Conservation (phyloP, 2,113 vertebrate species). For the Ivindomyrus marchei region DNA sequence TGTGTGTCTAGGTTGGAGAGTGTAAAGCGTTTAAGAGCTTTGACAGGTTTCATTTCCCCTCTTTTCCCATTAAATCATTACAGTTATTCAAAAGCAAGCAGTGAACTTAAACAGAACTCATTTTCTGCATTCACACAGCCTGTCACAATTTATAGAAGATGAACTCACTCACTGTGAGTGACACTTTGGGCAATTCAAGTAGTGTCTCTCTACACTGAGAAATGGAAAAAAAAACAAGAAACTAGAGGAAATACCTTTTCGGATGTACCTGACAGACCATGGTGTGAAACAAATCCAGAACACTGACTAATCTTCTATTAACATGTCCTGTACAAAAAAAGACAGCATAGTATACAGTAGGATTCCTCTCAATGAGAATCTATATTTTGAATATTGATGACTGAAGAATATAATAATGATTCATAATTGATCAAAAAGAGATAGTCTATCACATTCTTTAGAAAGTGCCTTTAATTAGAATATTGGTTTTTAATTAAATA, state of each 20-base stretch:
- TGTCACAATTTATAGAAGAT: background rate
- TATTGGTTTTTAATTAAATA: slow-evolving; percentile 23
- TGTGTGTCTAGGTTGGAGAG: slow-evolving; percentile 2
- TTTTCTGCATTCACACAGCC: background rate
- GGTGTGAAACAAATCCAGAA: background rate
- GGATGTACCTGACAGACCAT: background rate
- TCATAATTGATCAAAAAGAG: slow-evolving; percentile 25
- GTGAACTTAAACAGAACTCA: slow-evolving; percentile 15
- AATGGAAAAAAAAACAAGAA: background rate
- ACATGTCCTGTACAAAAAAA: slow-evolving; percentile 21
- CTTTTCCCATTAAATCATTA: slow-evolving; percentile 17
- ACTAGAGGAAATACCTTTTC: background rate
- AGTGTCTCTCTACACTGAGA: background rate
- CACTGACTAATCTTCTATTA: background rate
- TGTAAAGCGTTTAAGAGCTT: slow-evolving; percentile 13
- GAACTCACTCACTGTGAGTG: background rate
- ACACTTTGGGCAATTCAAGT: background rate
- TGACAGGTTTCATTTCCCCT: slow-evolving; percentile 16
- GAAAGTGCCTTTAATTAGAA: slow-evolving; percentile 40
- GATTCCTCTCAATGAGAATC: slow-evolving; percentile 27
- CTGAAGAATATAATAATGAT: slow-evolving; percentile 23
- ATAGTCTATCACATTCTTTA: slow-evolving; percentile 40
- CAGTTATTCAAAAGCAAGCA: slow-evolving; percentile 24
- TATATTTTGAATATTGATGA: slow-evolving; percentile 30
- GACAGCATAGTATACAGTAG: slow-evolving; percentile 22